Evolutionary conservation across 2,888 invertebrate species (phyloP).

Genomic region (Apodemia hepburni): DNA sequence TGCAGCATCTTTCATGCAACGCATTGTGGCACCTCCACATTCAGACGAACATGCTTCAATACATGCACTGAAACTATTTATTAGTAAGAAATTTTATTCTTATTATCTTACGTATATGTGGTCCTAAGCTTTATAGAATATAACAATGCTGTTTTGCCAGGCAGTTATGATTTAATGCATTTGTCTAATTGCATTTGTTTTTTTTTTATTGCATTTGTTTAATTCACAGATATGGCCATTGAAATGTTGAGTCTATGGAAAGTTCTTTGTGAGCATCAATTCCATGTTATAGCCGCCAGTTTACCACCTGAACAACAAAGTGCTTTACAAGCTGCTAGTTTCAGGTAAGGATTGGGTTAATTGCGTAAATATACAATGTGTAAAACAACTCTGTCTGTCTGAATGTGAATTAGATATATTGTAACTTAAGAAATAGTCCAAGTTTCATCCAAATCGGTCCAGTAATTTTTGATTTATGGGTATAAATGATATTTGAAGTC

Average conservation of each 20-base stretch:
- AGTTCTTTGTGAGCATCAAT: conserved; percentile 94
- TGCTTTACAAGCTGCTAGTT: conserved; percentile 82
- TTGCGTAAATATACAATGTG: too few species aligned
- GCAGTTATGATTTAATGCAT: neutral
- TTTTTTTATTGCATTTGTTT: too few species aligned
- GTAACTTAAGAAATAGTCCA: too few species aligned
- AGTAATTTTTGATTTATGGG: too few species aligned
- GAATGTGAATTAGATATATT: too few species aligned
- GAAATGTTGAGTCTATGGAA: conserved; percentile 97
- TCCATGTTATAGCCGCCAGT: conserved; percentile 88
- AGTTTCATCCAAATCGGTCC: too few species aligned
- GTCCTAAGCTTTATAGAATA: too few species aligned
- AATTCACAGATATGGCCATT: conserved; percentile 82
- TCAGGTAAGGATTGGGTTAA: conserved; percentile 50
- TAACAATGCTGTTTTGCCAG: too few species aligned
- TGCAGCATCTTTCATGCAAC: conserved; percentile 84
- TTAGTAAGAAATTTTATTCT: conserved; percentile 56
- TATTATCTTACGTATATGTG: neutral
- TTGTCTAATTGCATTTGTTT: too few species aligned
- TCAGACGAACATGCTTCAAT: conserved; percentile 86
- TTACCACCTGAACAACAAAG: conserved; percentile 84
- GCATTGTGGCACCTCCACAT: conserved; percentile 57
- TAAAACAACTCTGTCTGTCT: too few species aligned
- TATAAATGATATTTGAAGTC: too few species aligned
- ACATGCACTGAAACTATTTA: conserved; percentile 86